Conservation (phyloP, 2,888 invertebrate species). For the Gerris lacustris region DNA sequence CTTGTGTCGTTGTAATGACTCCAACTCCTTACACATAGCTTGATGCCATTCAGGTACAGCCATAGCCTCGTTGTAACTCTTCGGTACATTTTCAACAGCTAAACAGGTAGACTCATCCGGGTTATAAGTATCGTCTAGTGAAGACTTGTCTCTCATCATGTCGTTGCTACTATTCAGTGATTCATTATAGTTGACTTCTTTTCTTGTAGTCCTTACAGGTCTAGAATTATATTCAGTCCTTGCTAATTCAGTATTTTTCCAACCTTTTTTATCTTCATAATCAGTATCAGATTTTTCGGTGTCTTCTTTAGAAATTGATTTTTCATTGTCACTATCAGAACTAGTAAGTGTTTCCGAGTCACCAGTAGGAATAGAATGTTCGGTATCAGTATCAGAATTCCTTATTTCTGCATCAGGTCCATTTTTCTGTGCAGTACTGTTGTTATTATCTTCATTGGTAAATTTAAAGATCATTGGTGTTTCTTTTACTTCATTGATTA, state of each 20-base stretch:
- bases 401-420: no score
- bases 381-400: not conserved
- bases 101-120: constrained; percentile 5
- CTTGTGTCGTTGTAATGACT: constrained; percentile 17
- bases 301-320: no score
- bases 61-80: not conserved
- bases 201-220: not conserved
- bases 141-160: not conserved
- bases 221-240: not conserved
- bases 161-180: not conserved
- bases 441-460: not conserved
- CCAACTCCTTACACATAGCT: constrained; percentile 14
- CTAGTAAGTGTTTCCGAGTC: not conserved
- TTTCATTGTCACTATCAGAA: no score
- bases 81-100: not conserved
- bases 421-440: not conserved
- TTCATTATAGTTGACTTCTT: not conserved
- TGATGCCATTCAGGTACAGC: constrained; percentile 15
- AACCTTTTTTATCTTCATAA: not conserved
- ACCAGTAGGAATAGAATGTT: not conserved
- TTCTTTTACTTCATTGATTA: not conserved
- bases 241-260: no score
- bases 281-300: no score
- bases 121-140: not conserved
- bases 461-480: not conserved